Evolutionary conservation across 2,113 vertebrate species (phyloP), one percentile per base, ranked within the genome.

Genomic region (Antigone vipio): DNA sequence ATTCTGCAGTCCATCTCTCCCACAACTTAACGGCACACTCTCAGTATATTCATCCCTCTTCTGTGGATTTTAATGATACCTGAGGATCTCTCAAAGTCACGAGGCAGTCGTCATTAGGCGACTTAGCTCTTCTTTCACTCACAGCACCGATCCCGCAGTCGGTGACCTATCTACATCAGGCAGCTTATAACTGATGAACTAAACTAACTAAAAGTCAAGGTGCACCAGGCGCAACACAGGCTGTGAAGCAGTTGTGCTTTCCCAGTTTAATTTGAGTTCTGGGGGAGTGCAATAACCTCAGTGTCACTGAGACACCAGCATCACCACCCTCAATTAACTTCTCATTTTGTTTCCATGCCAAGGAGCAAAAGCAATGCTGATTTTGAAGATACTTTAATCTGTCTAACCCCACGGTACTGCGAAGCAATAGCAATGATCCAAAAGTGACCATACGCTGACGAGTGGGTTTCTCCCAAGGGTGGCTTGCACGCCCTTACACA

Each of bases 391-490:
- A 1, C 27, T 60, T 76, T n/a, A 15, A 32, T 55, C 64, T 38
- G 20, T 27, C 35, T 27, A 47, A 68, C 14, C 34, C 74, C 10
- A 8, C 1, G 2, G 24, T 4, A 14, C 21, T 5, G 9, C 8
- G 1, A 15, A 85, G 30, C 64, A 58, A n/a, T 4, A 76, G 55
- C 50, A 34, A 15, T 4, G 20, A 22, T 42, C 67, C 82, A 32
- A 23, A 47, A 55, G 55, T 15, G 27, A 35, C 12, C 40, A 3
- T 2, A 2, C 1, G 1, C 42, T 34, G 32, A 34, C 3, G 26
- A 85, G 64, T 1, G 13, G 15, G n/a, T n/a, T 74, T 60, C 64
- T 94, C 66, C 76, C 11, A 3, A n/a, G 56, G 45, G 47, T 12
- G 34, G 21, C 15, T 71, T 11, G 26, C 27, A 35, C 2, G 0